phyloP scores from a whole-genome alignment of 2,113 vertebrate species.

The Origma solitaria region DNA sequence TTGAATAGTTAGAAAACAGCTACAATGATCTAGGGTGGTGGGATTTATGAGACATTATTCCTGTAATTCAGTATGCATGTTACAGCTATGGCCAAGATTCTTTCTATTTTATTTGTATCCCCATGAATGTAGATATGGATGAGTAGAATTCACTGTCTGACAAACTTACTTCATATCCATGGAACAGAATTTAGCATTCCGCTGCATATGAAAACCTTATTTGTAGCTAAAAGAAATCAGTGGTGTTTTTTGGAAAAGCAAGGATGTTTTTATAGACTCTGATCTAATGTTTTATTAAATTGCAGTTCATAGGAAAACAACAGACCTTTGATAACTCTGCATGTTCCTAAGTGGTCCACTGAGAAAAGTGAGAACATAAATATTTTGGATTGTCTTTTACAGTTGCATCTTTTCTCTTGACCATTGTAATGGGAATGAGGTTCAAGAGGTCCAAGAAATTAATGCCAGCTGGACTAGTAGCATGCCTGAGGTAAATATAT shows the following conservation, averaged over 20 bases:
- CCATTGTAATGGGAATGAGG: conserved; percentile 87
- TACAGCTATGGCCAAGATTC: not conserved
- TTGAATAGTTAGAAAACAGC: not conserved
- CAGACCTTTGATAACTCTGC: not conserved
- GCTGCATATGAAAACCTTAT: not conserved
- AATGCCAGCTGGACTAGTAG: conserved; percentile 86
- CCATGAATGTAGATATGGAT: not conserved
- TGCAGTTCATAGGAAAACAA: not conserved
- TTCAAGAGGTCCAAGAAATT: conserved; percentile 90
- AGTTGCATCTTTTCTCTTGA: conserved; percentile 83
- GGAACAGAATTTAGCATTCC: not conserved
- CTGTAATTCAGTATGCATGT: not conserved
- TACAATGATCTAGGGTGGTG: not conserved
- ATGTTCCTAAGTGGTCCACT: not conserved
- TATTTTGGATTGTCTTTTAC: conserved; percentile 27
- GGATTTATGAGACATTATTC: not conserved
- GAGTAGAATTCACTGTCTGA: not conserved
- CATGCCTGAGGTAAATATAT: conserved; percentile 82
- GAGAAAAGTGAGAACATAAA: not conserved
- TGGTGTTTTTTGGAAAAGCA: not conserved
- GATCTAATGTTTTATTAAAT: not conserved
- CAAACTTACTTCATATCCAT: not conserved
- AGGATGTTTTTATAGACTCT: not conserved
- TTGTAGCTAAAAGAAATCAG: not conserved
- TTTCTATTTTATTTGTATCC: not conserved